Percentiles rank a stretch among this genome's conserved stretches.
Evolutionary conservation across 2,888 invertebrate species (phyloP).

Genomic region (Anthophora plumipes): DNA sequence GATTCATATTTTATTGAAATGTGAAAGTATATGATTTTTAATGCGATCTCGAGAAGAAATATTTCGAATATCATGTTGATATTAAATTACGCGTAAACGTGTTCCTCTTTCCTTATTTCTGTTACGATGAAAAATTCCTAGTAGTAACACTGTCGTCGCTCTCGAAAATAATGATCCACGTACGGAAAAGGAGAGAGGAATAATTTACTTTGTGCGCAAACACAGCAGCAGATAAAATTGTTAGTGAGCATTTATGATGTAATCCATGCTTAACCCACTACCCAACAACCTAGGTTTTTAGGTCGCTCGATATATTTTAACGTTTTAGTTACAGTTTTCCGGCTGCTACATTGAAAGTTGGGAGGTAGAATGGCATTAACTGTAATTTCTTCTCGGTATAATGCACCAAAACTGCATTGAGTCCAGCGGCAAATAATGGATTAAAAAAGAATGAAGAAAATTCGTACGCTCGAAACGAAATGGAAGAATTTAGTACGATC

Average conservation of each 20-base stretch:
- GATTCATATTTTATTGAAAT: no score
- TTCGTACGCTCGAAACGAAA: neutral
- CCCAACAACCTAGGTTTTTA: constrained; percentile 18
- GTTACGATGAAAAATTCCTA: neutral
- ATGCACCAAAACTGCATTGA: neutral
- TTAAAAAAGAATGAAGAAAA: neutral
- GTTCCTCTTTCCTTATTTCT: no score
- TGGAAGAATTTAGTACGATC: neutral
- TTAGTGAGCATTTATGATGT: constrained; percentile 45
- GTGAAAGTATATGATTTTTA: no score
- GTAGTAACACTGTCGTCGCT: neutral
- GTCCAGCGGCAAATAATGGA: neutral
- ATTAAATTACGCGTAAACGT: no score
- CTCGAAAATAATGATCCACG: neutral
- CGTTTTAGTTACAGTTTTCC: constrained; percentile 35
- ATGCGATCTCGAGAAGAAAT: no score
- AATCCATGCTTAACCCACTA: constrained; percentile 46
- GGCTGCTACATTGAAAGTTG: constrained; percentile 22
- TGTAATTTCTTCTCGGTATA: constrained; percentile 13
- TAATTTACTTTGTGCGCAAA: constrained; percentile 31
- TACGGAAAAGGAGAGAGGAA: constrained; percentile 1
- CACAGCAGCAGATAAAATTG: constrained; percentile 33
- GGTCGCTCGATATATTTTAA: constrained; percentile 44
- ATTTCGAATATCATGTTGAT: no score
- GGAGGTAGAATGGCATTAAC: neutral